A percentile compares a stretch with the other conserved stretches of the same genome.
These are phyloP conservation scores for Macaria liturata DNA, from an alignment of 2,888 invertebrate species.

Conservation along the genomic window DNA sequence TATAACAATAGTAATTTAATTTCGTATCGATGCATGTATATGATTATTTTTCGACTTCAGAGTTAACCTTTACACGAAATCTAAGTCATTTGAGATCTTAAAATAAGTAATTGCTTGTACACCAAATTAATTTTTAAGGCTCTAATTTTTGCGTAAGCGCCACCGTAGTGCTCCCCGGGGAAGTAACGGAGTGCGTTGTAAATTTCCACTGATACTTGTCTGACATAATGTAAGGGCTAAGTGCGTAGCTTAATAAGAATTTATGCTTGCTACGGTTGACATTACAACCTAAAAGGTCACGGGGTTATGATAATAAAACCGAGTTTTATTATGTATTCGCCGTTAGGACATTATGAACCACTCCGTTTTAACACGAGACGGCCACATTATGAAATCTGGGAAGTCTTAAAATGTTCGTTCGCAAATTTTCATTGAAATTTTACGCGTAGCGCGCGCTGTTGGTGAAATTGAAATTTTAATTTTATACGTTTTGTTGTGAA, in stretches of 20 bases:
- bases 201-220: constrained; percentile 30
- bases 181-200: constrained; percentile 26
- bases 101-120: no score
- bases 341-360: constrained; percentile 31
- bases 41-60: no score
- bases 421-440: constrained; percentile 19
- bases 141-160: constrained; percentile 16
- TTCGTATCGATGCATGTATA: no score
- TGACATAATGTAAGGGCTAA: constrained; percentile 29
- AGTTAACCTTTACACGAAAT: no score
- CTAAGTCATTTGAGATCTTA: no score
- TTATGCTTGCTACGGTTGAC: constrained; percentile 29
- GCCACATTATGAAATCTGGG: constrained; percentile 19
- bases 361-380: constrained; percentile 25
- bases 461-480: constrained; percentile 19
- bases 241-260: constrained; percentile 31
- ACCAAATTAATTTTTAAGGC: no score
- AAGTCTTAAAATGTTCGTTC: constrained; percentile 22
- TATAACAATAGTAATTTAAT: no score
- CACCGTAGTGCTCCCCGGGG: constrained; percentile 16
- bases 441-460: constrained; percentile 12
- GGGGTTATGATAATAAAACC: constrained; percentile 32
- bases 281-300: constrained; percentile 28
- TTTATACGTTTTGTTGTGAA: constrained; percentile 10
- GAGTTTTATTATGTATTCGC: constrained; percentile 31